These are phyloP conservation scores for Corbicula japonica DNA, from an alignment of 2,888 invertebrate genomes.

Conservation along the genomic window DNA sequence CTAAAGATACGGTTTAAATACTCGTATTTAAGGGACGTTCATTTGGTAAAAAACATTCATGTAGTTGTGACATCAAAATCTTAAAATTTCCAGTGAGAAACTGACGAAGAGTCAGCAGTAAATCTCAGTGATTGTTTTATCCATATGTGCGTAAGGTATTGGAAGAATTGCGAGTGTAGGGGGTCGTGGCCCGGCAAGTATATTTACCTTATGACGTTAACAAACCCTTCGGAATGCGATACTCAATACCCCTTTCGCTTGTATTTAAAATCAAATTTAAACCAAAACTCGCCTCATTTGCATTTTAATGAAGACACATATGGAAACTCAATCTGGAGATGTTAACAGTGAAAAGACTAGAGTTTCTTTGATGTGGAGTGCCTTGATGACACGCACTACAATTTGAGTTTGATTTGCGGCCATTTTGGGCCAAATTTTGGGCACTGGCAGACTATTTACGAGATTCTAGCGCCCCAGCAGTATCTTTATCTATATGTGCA, in stretches of 20 bases:
- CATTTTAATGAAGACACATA: slow-evolving; percentile 59
- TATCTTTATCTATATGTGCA: no score
- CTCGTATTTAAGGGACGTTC: no score
- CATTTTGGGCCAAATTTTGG: slow-evolving; percentile 3
- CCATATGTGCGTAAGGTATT: slow-evolving; percentile 1
- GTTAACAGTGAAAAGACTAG: slow-evolving; percentile 20
- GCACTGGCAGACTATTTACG: no score
- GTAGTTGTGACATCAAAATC: no score
- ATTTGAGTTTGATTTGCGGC: slow-evolving; percentile 25
- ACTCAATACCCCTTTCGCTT: slow-evolving; percentile 12
- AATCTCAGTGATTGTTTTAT: no score
- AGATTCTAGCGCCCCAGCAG: no score
- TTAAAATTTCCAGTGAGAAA: no score
- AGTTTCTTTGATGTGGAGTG: slow-evolving; percentile 31
- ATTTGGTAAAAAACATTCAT: no score
- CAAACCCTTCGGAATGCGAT: slow-evolving; percentile 16
- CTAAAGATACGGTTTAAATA: no score
- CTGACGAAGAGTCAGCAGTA: no score
- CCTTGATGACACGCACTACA: slow-evolving; percentile 24
- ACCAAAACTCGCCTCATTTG: slow-evolving; percentile 42
- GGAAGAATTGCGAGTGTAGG: slow-evolving; percentile 13
- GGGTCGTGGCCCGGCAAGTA: slow-evolving; percentile 20
- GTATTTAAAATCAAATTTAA: slow-evolving; percentile 34
- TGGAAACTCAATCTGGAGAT: slow-evolving; percentile 51
- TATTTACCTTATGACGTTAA: slow-evolving; percentile 31